Evolutionary conservation across 2,888 invertebrate genomes (phyloP), one percentile per base, ranked within the genome.

Genomic region (Pachliopta kotzebuea): DNA sequence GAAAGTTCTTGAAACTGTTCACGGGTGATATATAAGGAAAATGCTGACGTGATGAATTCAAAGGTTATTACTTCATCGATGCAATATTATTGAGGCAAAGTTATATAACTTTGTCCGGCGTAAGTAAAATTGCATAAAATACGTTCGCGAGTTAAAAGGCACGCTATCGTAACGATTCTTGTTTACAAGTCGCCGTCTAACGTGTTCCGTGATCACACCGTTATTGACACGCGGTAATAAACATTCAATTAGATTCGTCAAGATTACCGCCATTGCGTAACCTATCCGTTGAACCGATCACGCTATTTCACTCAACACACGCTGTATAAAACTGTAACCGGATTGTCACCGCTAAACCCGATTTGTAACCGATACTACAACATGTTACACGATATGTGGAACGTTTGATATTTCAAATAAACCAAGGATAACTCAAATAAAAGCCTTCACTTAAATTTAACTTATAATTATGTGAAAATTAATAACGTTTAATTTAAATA

Each of bases 201-300:
- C 59, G 49, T 64, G 81, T 85, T 85, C 82, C 84, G 83, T 78
- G 81, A 82, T 83, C 81, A 84, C 78, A 83, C 85, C 83, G 88
- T 88, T 89, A 89, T 80, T 75, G 81, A 77, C 83, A 84, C 79
- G 83, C 76, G 72, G 74, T 72, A 61, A 76, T 80, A 80, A 77
- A 70, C 83, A 81, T 83, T 79, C 81, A 80, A 82, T 82, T 80
- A 82, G 84, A 75, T 72, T 74, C 68, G 73, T 72, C 74, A 82
- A 86, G 85, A 88, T 89, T 83, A 86, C 78, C 69, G 72, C 69
- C 74, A 73, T 89, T 88, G 82, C 86, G 82, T 84, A 89, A 90
- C 84, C 79, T 81, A 80, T 81, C 81, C 73, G 76, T 74, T 79
- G 76, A 78, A 81, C 78, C 71, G 72, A 79, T 79, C 83, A 77